Percentiles rank a stretch among this genome's conserved stretches.
These are phyloP conservation scores for Tragelaphus buxtoni DNA, from an alignment of 2,113 vertebrate species.

Conservation along the genomic window DNA sequence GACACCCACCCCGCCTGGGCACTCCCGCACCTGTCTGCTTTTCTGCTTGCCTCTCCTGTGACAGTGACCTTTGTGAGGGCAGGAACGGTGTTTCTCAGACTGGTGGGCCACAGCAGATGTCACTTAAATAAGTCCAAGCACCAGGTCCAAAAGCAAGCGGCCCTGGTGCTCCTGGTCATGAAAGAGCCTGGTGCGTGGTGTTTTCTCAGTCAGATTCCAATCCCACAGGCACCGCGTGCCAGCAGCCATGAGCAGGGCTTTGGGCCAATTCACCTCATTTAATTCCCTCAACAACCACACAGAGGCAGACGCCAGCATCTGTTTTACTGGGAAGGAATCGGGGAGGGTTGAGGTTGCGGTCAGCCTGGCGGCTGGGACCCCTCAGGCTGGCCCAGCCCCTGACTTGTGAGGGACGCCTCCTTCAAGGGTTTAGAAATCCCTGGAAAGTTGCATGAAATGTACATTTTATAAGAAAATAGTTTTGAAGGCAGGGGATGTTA, in stretches of 20 bases:
- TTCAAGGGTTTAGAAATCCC: neutral
- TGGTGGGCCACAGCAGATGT: neutral
- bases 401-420: neutral
- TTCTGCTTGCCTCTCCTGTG: neutral
- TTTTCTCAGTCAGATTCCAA: neutral
- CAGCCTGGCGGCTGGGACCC: accelerated
- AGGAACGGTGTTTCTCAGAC: neutral
- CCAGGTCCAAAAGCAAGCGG: neutral
- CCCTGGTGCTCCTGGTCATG: neutral
- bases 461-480: neutral
- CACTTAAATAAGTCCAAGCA: neutral
- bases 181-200: accelerated
- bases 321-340: neutral
- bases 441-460: neutral
- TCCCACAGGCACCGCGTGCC: neutral
- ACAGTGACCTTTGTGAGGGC: neutral
- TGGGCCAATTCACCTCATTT: neutral
- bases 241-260: neutral
- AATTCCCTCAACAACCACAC: neutral
- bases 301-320: neutral
- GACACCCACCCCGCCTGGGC: neutral
- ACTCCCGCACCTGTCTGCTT: neutral
- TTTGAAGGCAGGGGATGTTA: neutral
- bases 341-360: neutral
- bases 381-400: neutral